Evolutionary conservation across 53 echinoderm and acorn worm genomes (phyloP), one percentile per base, ranked within the genome.

Genomic region (Zoroaster sp.): DNA sequence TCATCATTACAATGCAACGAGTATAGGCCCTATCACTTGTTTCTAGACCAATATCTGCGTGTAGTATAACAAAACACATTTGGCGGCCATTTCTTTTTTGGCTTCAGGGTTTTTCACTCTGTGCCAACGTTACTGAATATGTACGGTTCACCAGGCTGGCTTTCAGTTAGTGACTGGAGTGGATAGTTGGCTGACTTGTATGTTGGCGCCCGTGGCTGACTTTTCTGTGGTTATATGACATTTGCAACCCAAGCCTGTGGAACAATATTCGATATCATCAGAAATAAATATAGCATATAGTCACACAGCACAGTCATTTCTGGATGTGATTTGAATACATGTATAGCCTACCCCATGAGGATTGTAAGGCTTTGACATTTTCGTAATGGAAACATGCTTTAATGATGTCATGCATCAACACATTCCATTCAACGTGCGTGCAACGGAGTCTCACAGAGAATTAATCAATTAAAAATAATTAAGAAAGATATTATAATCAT

Each of bases 61-160:
- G 63, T 59, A n/a, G n/a, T n/a, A n/a, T 59, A 9, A 59, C 28
- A 7, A 7, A 9, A 59, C 11, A 28, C 7, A 59, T 25, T 59
- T 59, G 21, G 28, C 63, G 10, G 63, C 63, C 63, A 59, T 59
- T 59, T 53, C 28, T 59, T 44, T 9, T 44, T 25, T 82, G 15
- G 7, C 6, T 38, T 33, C 67, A 66, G 55, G 9, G 15, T 38
- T 41, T 82, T 14, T 68, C 82, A 42, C 67, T 82, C 45, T 20
- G 82, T 82, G 66, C 45, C 82, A 82, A 35, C 42, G 82, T 82
- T 67, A 82, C 82, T 3, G 82, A 42, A 42, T 82, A 43, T 59
- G 25, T 28, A 59, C 10, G 63, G 23, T 25, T 59, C 23, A 59
- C 28, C 11, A 59, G 63, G 18, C 63, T 25, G 21, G 63, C 30